Evolutionary conservation across 2,888 invertebrate genomes (phyloP), one percentile per base, ranked within the genome.

Genomic region (Apocheima hispidaria): DNA sequence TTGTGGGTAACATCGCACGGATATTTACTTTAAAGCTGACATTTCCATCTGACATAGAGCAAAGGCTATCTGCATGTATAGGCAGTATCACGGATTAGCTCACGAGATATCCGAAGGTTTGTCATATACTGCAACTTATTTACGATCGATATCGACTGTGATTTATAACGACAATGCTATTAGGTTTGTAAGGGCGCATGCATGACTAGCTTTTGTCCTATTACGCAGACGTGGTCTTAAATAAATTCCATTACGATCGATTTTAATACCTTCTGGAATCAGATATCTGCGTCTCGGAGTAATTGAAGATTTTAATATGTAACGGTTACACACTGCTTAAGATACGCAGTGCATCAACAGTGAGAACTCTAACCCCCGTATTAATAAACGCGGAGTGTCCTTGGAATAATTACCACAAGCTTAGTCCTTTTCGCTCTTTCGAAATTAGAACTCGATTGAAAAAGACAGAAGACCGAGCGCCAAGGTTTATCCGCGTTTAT

Each of bases 101-200:
- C 50, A 54, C 36, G 21, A 64, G 57, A 57, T 56, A 57, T 54
- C 50, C 44, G 28, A 75, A 78, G 78, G 86, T 84, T 84, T 83
- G 86, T 86, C 84, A 88, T 90, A 88, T 86, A 88, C 87, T 77
- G 81, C 80, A 70, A 79, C 75, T 80, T 88, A 88, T 89, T 88
- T 86, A 89, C 82, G 84, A 85, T 84, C 86, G 83, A 86, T 88
- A 87, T 87, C 85, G 81, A 66, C 61, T 58, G 77, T 84, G 88
- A 90, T 90, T 88, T 87, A 89, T 79, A 73, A 71, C 73, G 81
- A 84, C 86, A 86, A 82, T 75, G 80, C 83, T 86, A 86, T 87
- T 84, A 85, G 80, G 74, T 77, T 76, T 71, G 71, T 72, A 69
- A 72, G 73, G 70, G 75, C 72, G 72, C 68, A 73, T 73, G 74